Evolutionary conservation across 2,113 vertebrate genomes (phyloP).

Genomic region (Archilochus colubris): DNA sequence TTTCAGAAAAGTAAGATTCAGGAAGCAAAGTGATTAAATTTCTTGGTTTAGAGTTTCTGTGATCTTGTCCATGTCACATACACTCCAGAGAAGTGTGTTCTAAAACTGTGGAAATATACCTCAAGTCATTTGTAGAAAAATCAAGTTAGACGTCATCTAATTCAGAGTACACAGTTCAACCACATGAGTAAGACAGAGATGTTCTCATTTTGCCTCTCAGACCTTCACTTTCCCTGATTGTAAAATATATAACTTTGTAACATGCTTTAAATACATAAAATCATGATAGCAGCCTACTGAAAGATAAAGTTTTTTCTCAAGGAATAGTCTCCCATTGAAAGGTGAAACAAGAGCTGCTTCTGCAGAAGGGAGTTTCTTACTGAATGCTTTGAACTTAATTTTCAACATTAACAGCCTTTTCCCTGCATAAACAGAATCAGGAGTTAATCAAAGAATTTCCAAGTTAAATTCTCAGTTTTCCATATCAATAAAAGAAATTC

Average conservation of each 20-base stretch:
- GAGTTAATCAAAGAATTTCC: constrained; percentile 16
- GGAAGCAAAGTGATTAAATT: neutral
- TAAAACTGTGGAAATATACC: neutral
- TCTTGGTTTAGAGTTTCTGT: neutral
- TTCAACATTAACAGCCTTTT: constrained; percentile 37
- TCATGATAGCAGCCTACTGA: neutral
- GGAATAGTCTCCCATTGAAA: neutral
- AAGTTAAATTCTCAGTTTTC: constrained; percentile 48
- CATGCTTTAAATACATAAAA: neutral
- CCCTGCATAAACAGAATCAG: constrained; percentile 11
- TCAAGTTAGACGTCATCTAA: neutral
- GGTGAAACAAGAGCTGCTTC: neutral
- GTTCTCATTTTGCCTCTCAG: neutral
- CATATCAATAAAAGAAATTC: constrained; percentile 20
- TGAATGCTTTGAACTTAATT: constrained; percentile 19
- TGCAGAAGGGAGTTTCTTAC: neutral
- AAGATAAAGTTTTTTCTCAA: neutral
- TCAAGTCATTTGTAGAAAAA: neutral
- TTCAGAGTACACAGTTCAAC: neutral
- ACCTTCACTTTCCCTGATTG: neutral
- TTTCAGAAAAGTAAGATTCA: neutral
- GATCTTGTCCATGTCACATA: neutral
- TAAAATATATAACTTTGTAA: neutral
- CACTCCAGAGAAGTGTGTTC: neutral
- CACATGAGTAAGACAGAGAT: neutral